Conservation (phyloP, 1,140 invertebrate genomes). For the Plutomurus gul region DNA sequence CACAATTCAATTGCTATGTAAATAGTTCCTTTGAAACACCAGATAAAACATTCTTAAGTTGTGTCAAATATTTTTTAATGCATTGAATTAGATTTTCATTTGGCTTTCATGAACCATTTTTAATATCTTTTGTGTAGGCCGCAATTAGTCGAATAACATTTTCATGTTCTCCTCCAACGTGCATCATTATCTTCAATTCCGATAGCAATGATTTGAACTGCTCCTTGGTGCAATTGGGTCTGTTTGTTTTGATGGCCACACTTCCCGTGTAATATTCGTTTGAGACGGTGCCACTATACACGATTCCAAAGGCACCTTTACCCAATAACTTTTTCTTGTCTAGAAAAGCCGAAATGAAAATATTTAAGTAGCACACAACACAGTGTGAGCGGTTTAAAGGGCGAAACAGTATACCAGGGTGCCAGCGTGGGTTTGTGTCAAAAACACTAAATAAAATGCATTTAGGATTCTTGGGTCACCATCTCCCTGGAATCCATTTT, state of each 20-base stretch:
- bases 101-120: background rate
- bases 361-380: too few species aligned
- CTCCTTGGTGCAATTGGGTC: background rate
- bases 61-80: too few species aligned
- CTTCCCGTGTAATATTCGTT: background rate
- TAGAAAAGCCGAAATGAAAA: background rate
- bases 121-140: background rate
- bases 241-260: background rate
- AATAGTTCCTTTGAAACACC: background rate
- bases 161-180: background rate
- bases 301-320: background rate
- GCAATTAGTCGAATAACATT: background rate
- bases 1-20: background rate
- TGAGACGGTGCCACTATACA: background rate
- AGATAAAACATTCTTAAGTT: background rate
- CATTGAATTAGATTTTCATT: background rate
- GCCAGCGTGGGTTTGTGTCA: too few species aligned
- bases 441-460: too few species aligned
- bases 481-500: too few species aligned
- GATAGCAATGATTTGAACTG: background rate
- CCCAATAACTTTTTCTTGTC: background rate
- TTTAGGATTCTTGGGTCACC: too few species aligned
- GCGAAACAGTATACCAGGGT: too few species aligned
- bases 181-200: background rate
- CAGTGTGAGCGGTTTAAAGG: too few species aligned